Conservation (phyloP, 2,797 vertebrate genomes). For the Neosilurus mollespiculum region DNA sequence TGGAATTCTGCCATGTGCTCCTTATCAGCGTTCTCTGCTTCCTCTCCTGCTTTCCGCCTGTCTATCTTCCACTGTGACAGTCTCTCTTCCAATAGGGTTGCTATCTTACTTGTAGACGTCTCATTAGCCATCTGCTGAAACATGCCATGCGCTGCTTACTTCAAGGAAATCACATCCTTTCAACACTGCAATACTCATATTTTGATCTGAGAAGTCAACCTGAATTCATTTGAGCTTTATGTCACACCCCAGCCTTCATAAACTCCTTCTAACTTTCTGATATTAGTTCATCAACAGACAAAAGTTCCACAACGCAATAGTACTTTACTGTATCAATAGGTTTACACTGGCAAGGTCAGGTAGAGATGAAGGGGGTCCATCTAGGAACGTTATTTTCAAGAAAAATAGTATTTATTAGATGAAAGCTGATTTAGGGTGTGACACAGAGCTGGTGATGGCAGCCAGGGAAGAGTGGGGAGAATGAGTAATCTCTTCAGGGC, state of each 20-base stretch:
- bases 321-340: neutral
- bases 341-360: neutral
- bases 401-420: constrained; percentile 32
- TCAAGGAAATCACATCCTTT: constrained; percentile 27
- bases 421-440: constrained; percentile 44
- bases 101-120: constrained; percentile 36
- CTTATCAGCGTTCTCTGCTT: constrained; percentile 43
- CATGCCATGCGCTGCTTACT: constrained; percentile 15
- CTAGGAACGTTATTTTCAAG: neutral
- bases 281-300: neutral
- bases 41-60: constrained; percentile 29
- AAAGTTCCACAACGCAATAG: neutral
- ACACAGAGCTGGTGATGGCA: constrained; percentile 42
- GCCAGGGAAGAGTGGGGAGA: constrained; percentile 46
- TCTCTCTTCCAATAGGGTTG: constrained; percentile 35
- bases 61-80: constrained; percentile 42
- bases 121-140: constrained; percentile 33
- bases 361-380: neutral
- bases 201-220: constrained; percentile 17
- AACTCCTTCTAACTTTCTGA: neutral
- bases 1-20: constrained; percentile 44
- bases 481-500: constrained; percentile 51
- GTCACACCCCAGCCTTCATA: neutral
- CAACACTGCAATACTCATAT: constrained; percentile 11
- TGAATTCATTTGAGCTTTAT: neutral